Conservation (phyloP, 2,797 vertebrate genomes). For the Notoglanidium macrostoma region DNA sequence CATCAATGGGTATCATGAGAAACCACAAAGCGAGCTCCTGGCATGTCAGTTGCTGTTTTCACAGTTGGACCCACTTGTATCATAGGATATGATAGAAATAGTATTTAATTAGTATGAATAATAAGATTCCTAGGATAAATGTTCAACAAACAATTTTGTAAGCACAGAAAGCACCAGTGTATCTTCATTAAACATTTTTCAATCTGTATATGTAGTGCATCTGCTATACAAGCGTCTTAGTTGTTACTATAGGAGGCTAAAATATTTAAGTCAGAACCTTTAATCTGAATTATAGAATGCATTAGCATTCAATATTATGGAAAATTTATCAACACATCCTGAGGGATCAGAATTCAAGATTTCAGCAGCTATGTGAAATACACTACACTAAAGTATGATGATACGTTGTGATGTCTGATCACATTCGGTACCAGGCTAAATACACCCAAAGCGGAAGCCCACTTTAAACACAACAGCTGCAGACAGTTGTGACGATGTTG, state of each 20-base stretch:
- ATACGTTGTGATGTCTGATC: background rate
- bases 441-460: background rate
- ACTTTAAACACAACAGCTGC: background rate
- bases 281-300: background rate
- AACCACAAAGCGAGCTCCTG: background rate
- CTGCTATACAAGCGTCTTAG: background rate
- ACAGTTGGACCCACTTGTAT: background rate
- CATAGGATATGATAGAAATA: background rate
- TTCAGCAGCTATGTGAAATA: background rate
- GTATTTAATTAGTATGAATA: background rate
- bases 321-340: background rate
- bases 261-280: background rate
- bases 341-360: background rate
- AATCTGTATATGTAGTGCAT: background rate
- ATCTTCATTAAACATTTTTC: background rate
- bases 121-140: background rate
- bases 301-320: background rate
- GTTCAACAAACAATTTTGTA: background rate
- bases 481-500: background rate
- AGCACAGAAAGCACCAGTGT: background rate
- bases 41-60: background rate
- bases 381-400: background rate
- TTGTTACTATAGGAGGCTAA: background rate
- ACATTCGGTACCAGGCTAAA: background rate
- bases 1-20: slow-evolving; percentile 8